phyloP scores from a whole-genome alignment of 2,113 vertebrate genomes.

The Ceyx margarethae region DNA sequence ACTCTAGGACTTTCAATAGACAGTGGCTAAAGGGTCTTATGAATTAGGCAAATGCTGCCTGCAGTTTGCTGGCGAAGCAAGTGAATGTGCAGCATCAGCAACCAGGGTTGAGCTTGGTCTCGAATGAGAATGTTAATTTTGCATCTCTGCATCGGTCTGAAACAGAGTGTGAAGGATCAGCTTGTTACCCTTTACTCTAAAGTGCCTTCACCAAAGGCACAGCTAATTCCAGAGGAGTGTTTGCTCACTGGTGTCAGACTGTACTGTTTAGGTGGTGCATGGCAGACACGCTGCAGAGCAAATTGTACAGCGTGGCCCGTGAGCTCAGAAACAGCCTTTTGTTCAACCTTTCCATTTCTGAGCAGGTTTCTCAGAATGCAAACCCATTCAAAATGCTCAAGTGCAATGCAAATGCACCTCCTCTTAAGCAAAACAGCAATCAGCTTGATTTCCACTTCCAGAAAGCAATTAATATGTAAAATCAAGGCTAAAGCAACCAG shows the following conservation, averaged over 20 bases:
- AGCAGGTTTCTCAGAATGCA: background rate
- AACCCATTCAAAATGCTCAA: background rate
- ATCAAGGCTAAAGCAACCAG: background rate
- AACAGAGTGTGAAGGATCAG: background rate
- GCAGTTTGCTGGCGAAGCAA: background rate
- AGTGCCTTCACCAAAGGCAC: background rate
- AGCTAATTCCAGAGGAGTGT: background rate
- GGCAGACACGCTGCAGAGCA: background rate
- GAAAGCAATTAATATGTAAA: background rate
- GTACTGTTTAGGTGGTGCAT: background rate
- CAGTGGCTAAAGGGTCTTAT: background rate
- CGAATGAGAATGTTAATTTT: background rate
- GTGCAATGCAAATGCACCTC: background rate
- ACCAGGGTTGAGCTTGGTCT: background rate
- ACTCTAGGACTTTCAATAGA: background rate
- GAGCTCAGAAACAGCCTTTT: background rate
- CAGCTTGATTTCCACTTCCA: slow-evolving; percentile 36
- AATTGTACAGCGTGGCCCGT: accelerated
- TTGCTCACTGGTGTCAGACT: background rate
- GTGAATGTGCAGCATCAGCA: background rate
- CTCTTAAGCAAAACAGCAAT: slow-evolving; percentile 33
- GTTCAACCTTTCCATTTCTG: background rate
- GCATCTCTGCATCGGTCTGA: background rate
- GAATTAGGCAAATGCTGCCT: background rate
- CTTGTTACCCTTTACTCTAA: background rate